Conservation (phyloP, 1,140 invertebrate genomes). For the Drosophila teissieri region DNA sequence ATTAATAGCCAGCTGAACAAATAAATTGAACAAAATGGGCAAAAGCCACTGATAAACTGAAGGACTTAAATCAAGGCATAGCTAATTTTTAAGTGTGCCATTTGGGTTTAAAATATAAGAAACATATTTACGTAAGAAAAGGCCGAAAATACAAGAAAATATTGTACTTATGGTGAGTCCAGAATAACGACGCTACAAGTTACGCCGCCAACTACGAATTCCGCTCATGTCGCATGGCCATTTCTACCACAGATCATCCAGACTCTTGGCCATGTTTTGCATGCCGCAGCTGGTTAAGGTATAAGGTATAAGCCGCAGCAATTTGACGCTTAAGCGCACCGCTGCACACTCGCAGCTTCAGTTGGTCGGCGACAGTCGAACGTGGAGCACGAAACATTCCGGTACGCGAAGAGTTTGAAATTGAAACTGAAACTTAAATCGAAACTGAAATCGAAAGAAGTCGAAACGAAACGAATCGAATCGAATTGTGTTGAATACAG, state of each 20-base stretch:
- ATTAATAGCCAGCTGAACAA: too few species aligned
- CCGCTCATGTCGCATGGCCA: constrained; percentile 14
- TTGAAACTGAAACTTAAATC: constrained; percentile 5
- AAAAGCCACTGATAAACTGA: too few species aligned
- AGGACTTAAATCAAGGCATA: too few species aligned
- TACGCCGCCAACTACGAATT: constrained; percentile 9
- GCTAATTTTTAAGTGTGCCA: too few species aligned
- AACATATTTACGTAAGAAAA: too few species aligned
- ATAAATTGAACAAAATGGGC: too few species aligned
- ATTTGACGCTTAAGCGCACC: constrained; percentile 82
- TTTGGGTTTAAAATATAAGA: too few species aligned
- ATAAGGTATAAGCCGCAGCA: constrained; percentile 48
- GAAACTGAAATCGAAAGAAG: constrained; percentile 26
- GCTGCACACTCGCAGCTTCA: constrained; percentile 74
- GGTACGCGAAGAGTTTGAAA: constrained; percentile 40
- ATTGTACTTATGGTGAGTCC: background rate
- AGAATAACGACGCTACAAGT: background rate
- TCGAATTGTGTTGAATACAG: constrained; percentile 14
- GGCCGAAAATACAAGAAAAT: too few species aligned
- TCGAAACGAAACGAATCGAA: background rate
- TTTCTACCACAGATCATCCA: constrained; percentile 6
- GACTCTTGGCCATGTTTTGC: constrained; percentile 20
- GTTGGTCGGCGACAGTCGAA: constrained; percentile 77
- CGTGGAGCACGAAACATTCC: constrained; percentile 69
- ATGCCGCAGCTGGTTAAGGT: constrained; percentile 21